Percentiles rank a stretch among this genome's conserved stretches.
These are phyloP conservation scores for Chironomus riparius DNA, from an alignment of 2,888 invertebrate genomes.

Conservation along the genomic window DNA sequence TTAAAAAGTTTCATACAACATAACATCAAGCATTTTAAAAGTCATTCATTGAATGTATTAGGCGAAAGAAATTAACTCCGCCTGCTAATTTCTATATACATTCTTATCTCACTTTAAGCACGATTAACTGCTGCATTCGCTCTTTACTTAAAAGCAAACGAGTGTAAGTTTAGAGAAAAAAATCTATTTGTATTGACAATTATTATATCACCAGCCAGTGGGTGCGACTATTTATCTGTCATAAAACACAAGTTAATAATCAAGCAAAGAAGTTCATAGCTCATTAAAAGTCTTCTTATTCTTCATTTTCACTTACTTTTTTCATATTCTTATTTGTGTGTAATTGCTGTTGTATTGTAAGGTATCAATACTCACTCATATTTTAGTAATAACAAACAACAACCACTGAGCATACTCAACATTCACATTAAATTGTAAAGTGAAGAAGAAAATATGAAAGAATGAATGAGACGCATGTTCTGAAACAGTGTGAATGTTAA, in stretches of 20 bases:
- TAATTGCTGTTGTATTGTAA: background rate
- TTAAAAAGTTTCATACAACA: background rate
- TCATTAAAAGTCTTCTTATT: background rate
- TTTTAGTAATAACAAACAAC: background rate
- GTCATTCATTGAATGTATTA: background rate
- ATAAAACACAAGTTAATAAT: constrained; percentile 15
- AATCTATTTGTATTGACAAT: constrained; percentile 24
- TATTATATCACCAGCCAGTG: constrained; percentile 28
- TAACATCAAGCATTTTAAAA: too few species aligned
- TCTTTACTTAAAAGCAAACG: background rate
- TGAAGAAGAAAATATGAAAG: background rate
- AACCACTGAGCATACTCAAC: background rate
- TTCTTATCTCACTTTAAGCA: too few species aligned
- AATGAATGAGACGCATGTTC: background rate
- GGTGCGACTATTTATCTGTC: constrained; percentile 29
- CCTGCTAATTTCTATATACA: background rate
- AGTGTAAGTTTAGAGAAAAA: background rate
- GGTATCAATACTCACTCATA: background rate
- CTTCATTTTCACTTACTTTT: background rate
- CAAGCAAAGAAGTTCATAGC: background rate
- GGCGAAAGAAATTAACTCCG: background rate
- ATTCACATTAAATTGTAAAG: background rate
- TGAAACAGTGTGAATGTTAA: background rate
- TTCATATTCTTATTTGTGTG: background rate
- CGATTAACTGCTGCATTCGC: too few species aligned